A percentile compares a stretch with the other conserved stretches of the same genome.
These are phyloP conservation scores for Pseudotriccus pelzelni DNA, from an alignment of 2,797 vertebrate species.

Conservation along the genomic window DNA sequence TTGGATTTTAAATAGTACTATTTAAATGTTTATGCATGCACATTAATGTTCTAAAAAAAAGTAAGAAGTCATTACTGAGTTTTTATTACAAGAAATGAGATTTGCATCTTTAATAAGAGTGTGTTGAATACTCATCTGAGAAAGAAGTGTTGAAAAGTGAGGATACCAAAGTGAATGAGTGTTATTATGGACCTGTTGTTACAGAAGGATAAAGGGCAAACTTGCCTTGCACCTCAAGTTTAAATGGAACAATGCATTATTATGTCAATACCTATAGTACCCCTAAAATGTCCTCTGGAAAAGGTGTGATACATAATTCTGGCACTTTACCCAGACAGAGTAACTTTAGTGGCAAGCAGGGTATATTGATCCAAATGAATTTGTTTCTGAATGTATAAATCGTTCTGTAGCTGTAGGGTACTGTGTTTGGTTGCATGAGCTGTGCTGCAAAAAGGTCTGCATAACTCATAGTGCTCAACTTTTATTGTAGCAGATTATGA, in stretches of 20 bases:
- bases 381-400: not conserved
- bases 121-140: not conserved
- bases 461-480: not conserved
- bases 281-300: not conserved
- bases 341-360: not conserved
- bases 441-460: not conserved
- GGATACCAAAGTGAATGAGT: not conserved
- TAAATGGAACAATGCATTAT: not conserved
- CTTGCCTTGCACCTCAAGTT: not conserved
- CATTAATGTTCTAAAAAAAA: not conserved
- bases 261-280: not conserved
- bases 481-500: not conserved
- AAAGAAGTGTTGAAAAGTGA: not conserved
- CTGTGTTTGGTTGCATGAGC: not conserved
- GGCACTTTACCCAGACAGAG: not conserved
- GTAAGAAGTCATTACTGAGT: not conserved
- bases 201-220: not conserved
- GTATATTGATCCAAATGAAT: accelerated
- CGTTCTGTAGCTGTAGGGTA: not conserved
- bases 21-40: not conserved
- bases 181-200: not conserved
- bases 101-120: not conserved
- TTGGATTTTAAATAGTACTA: not conserved
- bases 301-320: not conserved
- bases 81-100: not conserved